A percentile compares a stretch with the other conserved stretches of the same genome.
These are phyloP conservation scores for Dicentrarchus labrax DNA, from an alignment of 2,113 vertebrate genomes.

Conservation along the genomic window DNA sequence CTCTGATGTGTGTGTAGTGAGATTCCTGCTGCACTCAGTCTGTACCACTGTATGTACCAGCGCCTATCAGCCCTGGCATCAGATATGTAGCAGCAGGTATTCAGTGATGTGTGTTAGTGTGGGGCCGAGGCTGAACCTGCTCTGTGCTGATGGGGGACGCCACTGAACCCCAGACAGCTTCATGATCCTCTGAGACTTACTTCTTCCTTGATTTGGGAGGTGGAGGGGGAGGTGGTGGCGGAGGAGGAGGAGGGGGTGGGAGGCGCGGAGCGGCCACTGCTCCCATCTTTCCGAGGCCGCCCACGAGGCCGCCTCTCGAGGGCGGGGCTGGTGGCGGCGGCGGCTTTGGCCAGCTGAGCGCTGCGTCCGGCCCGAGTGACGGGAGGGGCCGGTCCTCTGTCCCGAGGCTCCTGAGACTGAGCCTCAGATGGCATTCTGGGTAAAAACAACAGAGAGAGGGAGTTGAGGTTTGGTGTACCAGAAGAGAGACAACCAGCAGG, in stretches of 20 bases:
- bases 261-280: conserved; percentile 39
- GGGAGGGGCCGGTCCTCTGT: conserved; percentile 75
- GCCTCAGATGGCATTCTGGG: conserved; percentile 82
- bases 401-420: conserved; percentile 76
- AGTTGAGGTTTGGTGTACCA: background rate
- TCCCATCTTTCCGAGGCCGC: conserved; percentile 74
- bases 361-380: conserved; percentile 80
- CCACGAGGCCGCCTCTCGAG: conserved; percentile 70
- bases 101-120: too few relatives aligned
- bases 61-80: too few relatives aligned
- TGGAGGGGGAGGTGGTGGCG: conserved; percentile 34
- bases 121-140: too few relatives aligned
- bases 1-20: too few relatives aligned
- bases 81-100: too few relatives aligned
- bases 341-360: conserved; percentile 74
- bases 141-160: too few relatives aligned
- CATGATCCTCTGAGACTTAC: conserved; percentile 55
- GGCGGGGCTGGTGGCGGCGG: conserved; percentile 31
- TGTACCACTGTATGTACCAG: too few relatives aligned
- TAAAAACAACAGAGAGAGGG: conserved; percentile 12
- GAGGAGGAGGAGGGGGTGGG: conserved; percentile 41
- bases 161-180: accelerated
- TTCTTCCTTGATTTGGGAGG: conserved; percentile 68
- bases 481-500: too few relatives aligned
- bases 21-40: too few relatives aligned